These are phyloP conservation scores for Pyrrhia umbra DNA, from an alignment of 2,888 invertebrate species.

Conservation along the genomic window DNA sequence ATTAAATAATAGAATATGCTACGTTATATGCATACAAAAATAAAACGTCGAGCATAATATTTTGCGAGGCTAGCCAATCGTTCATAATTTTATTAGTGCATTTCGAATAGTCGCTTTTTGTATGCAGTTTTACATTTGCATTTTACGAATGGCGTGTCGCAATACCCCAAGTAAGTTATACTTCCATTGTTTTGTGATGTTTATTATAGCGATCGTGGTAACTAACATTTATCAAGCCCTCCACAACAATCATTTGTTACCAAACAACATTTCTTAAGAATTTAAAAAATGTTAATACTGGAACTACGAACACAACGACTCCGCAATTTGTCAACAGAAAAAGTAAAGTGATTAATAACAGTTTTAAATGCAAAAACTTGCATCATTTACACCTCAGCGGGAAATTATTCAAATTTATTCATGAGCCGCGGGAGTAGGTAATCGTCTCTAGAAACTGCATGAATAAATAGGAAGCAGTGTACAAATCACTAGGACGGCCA, in stretches of 20 bases:
- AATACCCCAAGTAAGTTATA: constrained; percentile 46
- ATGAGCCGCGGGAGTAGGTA: constrained; percentile 85
- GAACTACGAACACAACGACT: constrained; percentile 59
- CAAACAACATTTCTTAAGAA: constrained; percentile 50
- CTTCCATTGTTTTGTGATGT: constrained; percentile 51
- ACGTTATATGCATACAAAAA: constrained; percentile 14
- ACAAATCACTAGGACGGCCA: constrained; percentile 81
- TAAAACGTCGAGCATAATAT: constrained; percentile 24
- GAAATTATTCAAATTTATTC: constrained; percentile 88
- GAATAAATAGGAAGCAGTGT: constrained; percentile 86
- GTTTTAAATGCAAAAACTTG: constrained; percentile 88
- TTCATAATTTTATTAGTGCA: constrained; percentile 52
- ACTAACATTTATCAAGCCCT: constrained; percentile 49
- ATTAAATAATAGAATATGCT: constrained; percentile 11
- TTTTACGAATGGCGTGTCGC: constrained; percentile 53
- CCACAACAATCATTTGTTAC: constrained; percentile 44
- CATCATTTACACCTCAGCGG: constrained; percentile 87
- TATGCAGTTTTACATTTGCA: constrained; percentile 57
- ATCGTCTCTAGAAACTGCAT: constrained; percentile 86
- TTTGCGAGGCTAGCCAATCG: constrained; percentile 44
- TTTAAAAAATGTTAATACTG: constrained; percentile 51
- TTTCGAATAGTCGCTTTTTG: constrained; percentile 52
- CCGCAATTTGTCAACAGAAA: constrained; percentile 76
- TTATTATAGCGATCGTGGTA: constrained; percentile 45
- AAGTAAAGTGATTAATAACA: constrained; percentile 83